Evolutionary conservation across 2,888 invertebrate species (phyloP).

Genomic region (Trisateles emortualis): DNA sequence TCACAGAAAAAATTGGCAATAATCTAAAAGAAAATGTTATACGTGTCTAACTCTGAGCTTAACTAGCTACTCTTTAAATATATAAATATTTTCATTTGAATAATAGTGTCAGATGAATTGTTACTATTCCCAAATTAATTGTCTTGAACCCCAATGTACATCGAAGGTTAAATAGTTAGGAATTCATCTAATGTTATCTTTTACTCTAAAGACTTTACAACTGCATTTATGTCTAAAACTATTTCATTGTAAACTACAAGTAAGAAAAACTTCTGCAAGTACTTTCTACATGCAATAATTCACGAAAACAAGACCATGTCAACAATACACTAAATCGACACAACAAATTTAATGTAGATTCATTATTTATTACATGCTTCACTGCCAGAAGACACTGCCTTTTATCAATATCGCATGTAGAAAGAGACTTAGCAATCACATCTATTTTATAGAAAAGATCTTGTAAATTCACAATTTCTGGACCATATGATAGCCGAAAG

Average conservation of each 20-base stretch:
- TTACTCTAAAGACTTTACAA: constrained; percentile 44
- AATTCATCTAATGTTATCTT: constrained; percentile 33
- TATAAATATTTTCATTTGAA: constrained; percentile 46
- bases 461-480: constrained; percentile 23
- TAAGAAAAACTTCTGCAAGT: constrained; percentile 19
- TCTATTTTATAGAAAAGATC: constrained; percentile 24
- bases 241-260: constrained; percentile 33
- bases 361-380: background rate
- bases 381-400: constrained; percentile 26
- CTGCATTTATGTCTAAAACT: constrained; percentile 44
- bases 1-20: constrained; percentile 67
- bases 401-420: constrained; percentile 21
- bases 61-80: constrained; percentile 53
- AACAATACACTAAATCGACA: background rate
- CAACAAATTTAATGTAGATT: background rate
- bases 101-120: constrained; percentile 40
- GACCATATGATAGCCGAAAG: constrained; percentile 14
- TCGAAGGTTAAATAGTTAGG: constrained; percentile 13
- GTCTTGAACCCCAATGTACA: constrained; percentile 9
- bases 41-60: constrained; percentile 67
- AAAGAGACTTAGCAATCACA: constrained; percentile 13
- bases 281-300: constrained; percentile 18
- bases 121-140: constrained; percentile 14
- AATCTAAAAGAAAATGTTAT: constrained; percentile 56
- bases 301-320: background rate